phyloP scores from a whole-genome alignment of 2,797 vertebrate species.

The Rousettus madagascariensis region DNA sequence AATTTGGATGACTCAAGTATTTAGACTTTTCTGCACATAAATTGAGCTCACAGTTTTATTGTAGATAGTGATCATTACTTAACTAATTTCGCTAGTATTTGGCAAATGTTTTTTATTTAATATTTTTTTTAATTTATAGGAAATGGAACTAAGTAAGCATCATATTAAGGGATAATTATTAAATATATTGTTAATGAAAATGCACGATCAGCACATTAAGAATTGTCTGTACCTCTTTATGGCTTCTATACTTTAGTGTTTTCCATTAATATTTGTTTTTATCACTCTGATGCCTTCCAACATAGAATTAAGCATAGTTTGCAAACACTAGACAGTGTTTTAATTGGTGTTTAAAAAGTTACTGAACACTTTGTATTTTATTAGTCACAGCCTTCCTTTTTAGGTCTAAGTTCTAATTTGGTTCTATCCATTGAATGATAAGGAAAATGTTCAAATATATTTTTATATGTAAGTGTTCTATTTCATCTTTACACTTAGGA shows the following conservation, averaged over 20 bases:
- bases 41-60: not conserved
- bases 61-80: conserved; percentile 11
- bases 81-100: conserved; percentile 35
- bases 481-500: not conserved
- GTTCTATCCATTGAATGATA: not conserved
- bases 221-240: not conserved
- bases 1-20: not conserved
- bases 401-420: conserved; percentile 10
- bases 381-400: conserved; percentile 48
- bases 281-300: conserved; percentile 15
- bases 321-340: not conserved
- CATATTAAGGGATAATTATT: not conserved
- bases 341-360: conserved; percentile 4
- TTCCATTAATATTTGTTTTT: conserved; percentile 26
- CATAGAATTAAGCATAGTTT: conserved; percentile 51
- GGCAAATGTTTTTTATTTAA: conserved; percentile 15
- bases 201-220: not conserved
- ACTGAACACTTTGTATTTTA: conserved; percentile 30
- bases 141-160: not conserved
- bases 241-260: conserved; percentile 2
- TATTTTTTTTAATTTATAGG: not conserved
- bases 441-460: not conserved
- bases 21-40: conserved; percentile 31
- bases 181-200: conserved; percentile 46
- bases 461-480: not conserved